phyloP scores from a whole-genome alignment of 2,888 invertebrate genomes.

The Steinernema hermaphroditum region DNA sequence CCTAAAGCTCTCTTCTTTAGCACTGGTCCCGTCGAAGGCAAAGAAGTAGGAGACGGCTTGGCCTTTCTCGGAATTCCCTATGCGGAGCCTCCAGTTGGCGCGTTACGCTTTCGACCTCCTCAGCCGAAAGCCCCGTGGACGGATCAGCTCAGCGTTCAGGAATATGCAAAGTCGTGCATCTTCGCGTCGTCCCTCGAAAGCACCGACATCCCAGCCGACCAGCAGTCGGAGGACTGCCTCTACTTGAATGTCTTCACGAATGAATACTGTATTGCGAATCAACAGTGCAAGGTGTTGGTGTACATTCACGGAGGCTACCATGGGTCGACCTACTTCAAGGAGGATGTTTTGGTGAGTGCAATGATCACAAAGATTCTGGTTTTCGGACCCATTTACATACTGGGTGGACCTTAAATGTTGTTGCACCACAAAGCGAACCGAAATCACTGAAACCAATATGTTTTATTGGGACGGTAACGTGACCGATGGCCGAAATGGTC shows the following conservation, averaged over 20 bases:
- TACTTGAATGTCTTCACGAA: neutral
- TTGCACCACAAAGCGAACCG: too few relatives aligned
- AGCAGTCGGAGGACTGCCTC: slow-evolving; percentile 1
- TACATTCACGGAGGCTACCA: neutral
- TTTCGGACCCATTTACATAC: too few relatives aligned
- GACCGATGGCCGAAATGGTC: too few relatives aligned
- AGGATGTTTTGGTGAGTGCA: neutral
- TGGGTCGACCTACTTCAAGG: neutral
- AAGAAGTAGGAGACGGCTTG: neutral
- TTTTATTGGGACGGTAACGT: too few relatives aligned
- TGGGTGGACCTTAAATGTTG: too few relatives aligned
- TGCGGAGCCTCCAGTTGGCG: neutral
- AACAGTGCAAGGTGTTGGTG: neutral
- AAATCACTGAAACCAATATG: too few relatives aligned
- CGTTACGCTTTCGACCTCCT: neutral
- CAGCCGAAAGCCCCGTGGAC: neutral
- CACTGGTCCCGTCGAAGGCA: neutral
- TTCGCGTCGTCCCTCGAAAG: neutral
- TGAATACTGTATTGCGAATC: neutral
- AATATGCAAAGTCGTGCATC: neutral
- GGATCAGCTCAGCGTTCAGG: neutral
- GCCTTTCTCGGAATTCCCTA: neutral
- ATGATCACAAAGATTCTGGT: too few relatives aligned
- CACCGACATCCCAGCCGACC: neutral
- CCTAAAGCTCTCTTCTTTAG: neutral